These are phyloP conservation scores for Pseudomyrmex concolor DNA, from an alignment of 1,140 invertebrate genomes.

Conservation along the genomic window DNA sequence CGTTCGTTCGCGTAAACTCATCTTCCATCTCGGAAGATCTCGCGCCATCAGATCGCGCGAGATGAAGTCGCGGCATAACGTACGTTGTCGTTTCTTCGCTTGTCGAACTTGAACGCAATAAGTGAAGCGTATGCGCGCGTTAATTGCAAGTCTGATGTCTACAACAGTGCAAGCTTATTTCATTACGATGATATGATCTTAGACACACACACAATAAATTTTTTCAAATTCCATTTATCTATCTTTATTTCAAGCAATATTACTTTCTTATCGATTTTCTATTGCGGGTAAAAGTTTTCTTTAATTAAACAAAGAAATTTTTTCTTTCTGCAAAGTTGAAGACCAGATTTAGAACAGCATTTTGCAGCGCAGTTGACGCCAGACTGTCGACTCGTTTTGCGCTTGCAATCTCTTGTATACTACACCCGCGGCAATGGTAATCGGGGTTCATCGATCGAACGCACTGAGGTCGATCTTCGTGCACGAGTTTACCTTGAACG, in stretches of 20 bases:
- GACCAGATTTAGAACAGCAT: conserved; percentile 21
- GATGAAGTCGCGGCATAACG: conserved; percentile 31
- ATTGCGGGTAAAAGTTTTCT: no score
- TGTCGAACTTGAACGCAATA: conserved; percentile 1
- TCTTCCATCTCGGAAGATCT: conserved; percentile 53
- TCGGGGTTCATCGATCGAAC: conserved; percentile 71
- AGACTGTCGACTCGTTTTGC: neutral
- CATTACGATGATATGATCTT: no score
- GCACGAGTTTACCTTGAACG: conserved; percentile 62
- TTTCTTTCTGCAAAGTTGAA: neutral
- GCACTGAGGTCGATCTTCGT: conserved; percentile 37
- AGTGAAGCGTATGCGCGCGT: neutral
- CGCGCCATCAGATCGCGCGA: conserved; percentile 53
- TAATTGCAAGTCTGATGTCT: no score
- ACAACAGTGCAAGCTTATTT: no score
- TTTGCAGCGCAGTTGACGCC: neutral
- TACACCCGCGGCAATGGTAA: conserved; percentile 38
- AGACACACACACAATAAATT: neutral
- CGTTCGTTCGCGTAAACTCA: conserved; percentile 69
- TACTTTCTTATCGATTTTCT: neutral
- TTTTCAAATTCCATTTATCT: neutral
- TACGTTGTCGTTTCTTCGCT: conserved; percentile 8
- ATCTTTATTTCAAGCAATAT: neutral
- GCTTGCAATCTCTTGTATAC: conserved; percentile 2
- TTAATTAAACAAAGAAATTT: neutral